Evolutionary conservation across 2,113 vertebrate species (phyloP).

Genomic region (Bagarius yarrelli): DNA sequence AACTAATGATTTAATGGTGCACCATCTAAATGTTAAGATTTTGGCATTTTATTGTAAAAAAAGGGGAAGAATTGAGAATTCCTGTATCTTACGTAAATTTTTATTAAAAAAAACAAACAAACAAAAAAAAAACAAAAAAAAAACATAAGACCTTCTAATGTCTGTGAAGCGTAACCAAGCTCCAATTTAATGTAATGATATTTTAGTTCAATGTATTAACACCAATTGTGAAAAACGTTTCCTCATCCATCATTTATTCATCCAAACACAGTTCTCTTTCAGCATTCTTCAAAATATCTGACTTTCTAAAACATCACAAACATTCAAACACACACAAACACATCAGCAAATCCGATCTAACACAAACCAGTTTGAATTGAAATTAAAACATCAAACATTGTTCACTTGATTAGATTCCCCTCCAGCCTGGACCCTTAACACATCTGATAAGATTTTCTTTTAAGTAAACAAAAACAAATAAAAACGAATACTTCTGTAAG

Average conservation of each 20-base stretch:
- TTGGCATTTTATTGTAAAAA: neutral
- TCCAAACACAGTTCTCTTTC: neutral
- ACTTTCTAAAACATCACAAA: conserved; percentile 33
- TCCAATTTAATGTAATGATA: neutral
- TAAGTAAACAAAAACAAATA: conserved; percentile 14
- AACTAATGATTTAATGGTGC: conserved; percentile 61
- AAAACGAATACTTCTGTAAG: conserved; percentile 73
- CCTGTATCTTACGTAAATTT: neutral
- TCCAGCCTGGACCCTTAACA: conserved; percentile 58
- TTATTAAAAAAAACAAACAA: neutral
- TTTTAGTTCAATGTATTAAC: neutral
- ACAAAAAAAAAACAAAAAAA: neutral
- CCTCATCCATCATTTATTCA: conserved; percentile 47
- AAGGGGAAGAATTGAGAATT: neutral
- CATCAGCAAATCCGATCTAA: conserved; percentile 58
- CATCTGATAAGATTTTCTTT: conserved; percentile 11
- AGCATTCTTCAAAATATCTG: neutral
- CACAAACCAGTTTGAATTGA: conserved; percentile 55
- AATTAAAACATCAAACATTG: conserved; percentile 64
- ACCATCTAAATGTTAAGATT: conserved; percentile 10
- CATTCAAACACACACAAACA: conserved; percentile 46
- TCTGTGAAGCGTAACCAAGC: conserved; percentile 35
- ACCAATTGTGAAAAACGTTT: conserved; percentile 13
- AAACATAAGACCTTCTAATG: neutral
- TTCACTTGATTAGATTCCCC: conserved; percentile 67